A percentile compares a stretch with the other conserved stretches of the same genome.
phyloP scores from a whole-genome alignment of 1,140 invertebrate genomes.

The Drosophila varians region DNA sequence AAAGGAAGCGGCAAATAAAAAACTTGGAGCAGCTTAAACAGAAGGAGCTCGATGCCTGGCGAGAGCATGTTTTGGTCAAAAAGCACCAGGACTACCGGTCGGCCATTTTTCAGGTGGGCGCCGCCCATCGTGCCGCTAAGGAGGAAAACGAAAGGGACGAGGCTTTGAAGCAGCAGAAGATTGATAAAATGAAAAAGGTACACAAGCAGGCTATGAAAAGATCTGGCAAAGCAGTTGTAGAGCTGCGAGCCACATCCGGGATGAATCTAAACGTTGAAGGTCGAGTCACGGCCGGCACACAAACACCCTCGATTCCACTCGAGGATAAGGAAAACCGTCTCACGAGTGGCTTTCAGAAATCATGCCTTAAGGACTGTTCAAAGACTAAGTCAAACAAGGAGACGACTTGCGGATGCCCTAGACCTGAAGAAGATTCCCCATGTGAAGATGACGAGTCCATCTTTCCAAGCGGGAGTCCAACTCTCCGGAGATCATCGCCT shows the following conservation, averaged over 20 bases:
- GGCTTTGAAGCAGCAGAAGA: conserved; percentile 42
- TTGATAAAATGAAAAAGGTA: conserved; percentile 51
- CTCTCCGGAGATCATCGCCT: conserved; percentile 49
- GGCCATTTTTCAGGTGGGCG: conserved; percentile 70
- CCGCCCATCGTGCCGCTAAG: conserved; percentile 70
- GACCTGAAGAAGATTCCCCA: conserved; percentile 18
- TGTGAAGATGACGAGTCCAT: conserved; percentile 23
- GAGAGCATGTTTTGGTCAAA: conserved; percentile 68
- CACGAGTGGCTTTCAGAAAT: background rate
- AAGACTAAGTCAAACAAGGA: background rate
- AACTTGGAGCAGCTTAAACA: conserved; percentile 58
- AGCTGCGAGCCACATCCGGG: conserved; percentile 13
- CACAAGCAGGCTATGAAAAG: conserved; percentile 29
- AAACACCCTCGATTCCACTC: conserved; percentile 29
- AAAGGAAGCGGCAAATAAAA: conserved; percentile 57
- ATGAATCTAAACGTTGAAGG: conserved; percentile 47
- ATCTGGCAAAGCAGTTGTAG: conserved; percentile 4
- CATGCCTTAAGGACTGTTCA: background rate
- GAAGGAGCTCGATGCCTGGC: conserved; percentile 68
- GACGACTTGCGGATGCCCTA: background rate
- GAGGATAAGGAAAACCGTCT: conserved; percentile 42
- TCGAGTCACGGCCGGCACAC: conserved; percentile 53
- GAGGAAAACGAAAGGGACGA: conserved; percentile 53
- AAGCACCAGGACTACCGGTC: conserved; percentile 67
- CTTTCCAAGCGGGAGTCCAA: background rate